Conservation (phyloP, 2,113 vertebrate species). For the Pimephales promelas region DNA sequence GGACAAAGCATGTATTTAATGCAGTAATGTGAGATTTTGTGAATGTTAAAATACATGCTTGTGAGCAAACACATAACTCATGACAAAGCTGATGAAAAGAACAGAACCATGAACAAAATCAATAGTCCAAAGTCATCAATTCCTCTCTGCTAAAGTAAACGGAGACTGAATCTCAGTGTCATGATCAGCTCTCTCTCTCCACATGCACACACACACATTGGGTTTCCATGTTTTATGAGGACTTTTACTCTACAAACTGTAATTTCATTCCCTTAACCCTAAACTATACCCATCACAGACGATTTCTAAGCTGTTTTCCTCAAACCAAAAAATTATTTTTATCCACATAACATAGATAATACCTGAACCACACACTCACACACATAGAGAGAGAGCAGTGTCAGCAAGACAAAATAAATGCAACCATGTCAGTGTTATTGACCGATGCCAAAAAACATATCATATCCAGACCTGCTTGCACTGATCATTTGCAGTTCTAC, state of each 20-base stretch:
- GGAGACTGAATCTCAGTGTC: conserved; percentile 51
- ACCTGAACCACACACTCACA: too few relatives aligned
- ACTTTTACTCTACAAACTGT: too few relatives aligned
- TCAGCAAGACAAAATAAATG: too few relatives aligned
- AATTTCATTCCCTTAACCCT: too few relatives aligned
- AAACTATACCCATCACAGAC: too few relatives aligned
- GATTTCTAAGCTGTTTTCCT: too few relatives aligned
- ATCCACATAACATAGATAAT: too few relatives aligned
- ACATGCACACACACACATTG: background rate
- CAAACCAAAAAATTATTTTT: too few relatives aligned
- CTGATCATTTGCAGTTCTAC: background rate
- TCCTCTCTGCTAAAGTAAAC: conserved; percentile 70
- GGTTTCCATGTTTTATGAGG: too few relatives aligned
- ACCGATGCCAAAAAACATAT: conserved; percentile 29
- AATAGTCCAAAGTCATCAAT: conserved; percentile 79
- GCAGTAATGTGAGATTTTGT: background rate
- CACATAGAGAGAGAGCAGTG: too few relatives aligned
- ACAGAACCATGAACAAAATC: conserved; percentile 60
- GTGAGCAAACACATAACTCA: conserved; percentile 22
- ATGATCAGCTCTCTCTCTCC: conserved; percentile 23
- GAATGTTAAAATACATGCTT: background rate
- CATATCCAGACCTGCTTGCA: background rate
- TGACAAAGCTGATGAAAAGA: conserved; percentile 32
- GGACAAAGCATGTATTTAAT: background rate
- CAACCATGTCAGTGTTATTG: background rate